A percentile compares a stretch with the other conserved stretches of the same genome.
phyloP scores from a whole-genome alignment of 2,888 invertebrate genomes.

The Cataglyphis albicans region DNA sequence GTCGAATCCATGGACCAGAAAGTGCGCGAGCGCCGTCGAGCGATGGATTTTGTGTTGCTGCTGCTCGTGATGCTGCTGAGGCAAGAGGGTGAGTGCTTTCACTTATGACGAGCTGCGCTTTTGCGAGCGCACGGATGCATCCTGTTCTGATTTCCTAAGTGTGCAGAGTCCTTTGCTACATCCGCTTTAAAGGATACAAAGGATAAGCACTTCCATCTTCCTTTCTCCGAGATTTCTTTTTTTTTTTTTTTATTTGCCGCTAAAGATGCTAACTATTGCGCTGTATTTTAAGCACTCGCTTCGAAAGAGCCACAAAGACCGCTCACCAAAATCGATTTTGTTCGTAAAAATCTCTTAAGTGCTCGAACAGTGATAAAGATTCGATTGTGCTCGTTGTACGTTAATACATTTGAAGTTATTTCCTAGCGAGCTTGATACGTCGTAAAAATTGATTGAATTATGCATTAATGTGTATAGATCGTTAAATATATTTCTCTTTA shows the following conservation, averaged over 20 bases:
- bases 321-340: slow-evolving; percentile 14
- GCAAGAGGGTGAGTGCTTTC: slow-evolving; percentile 77
- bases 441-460: slow-evolving; percentile 1
- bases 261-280: slow-evolving; percentile 35
- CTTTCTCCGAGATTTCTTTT: slow-evolving; percentile 11
- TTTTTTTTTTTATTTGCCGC: not conserved
- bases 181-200: slow-evolving; percentile 38
- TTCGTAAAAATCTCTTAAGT: slow-evolving; percentile 29
- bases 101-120: slow-evolving; percentile 5
- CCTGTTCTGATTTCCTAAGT: not conserved
- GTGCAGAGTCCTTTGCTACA: slow-evolving; percentile 26
- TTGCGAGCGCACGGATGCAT: slow-evolving; percentile 12
- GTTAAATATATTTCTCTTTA: not conserved
- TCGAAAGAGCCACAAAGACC: slow-evolving; percentile 29
- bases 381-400: slow-evolving; percentile 3
- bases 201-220: slow-evolving; percentile 25
- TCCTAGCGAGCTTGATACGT: not conserved
- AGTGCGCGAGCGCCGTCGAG: slow-evolving; percentile 56
- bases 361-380: slow-evolving; percentile 19
- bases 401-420: slow-evolving; percentile 3
- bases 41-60: slow-evolving; percentile 78
- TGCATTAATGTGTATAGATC: not conserved
- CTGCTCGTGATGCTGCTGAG: slow-evolving; percentile 74
- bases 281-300: slow-evolving; percentile 39
- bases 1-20: slow-evolving; percentile 38